Evolutionary conservation across 2,888 invertebrate genomes (phyloP).

Genomic region (Alcis repandata): DNA sequence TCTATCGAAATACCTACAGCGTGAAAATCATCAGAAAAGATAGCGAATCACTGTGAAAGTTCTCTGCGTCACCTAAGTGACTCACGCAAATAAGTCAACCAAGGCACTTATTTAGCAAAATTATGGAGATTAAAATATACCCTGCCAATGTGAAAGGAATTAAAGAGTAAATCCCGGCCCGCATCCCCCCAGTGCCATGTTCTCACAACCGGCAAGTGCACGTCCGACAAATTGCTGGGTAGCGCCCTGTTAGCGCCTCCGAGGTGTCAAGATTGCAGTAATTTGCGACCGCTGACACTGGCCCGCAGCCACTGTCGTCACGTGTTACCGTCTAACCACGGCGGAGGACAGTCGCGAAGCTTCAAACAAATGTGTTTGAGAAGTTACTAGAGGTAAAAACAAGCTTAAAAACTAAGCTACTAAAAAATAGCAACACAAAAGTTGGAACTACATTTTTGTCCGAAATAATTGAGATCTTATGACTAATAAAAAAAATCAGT

Average conservation of each 20-base stretch:
- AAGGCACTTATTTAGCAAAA: background rate
- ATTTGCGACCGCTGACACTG: constrained; percentile 76
- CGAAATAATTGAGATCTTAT: no score
- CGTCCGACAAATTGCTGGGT: constrained; percentile 81
- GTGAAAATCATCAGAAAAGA: no score
- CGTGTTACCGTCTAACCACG: constrained; percentile 64
- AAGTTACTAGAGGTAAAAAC: no score
- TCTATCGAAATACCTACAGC: no score
- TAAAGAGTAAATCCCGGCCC: constrained; percentile 27
- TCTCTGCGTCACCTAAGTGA: no score
- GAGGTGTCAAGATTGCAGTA: constrained; percentile 86
- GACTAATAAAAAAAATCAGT: no score
- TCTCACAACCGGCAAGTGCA: constrained; percentile 53
- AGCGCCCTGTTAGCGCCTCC: constrained; percentile 82
- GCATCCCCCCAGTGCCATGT: constrained; percentile 41
- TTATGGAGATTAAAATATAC: background rate
- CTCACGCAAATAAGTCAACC: no score
- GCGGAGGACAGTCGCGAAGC: constrained; percentile 11
- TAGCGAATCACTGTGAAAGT: no score
- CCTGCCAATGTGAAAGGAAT: constrained; percentile 19
- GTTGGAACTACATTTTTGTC: no score
- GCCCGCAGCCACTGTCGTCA: constrained; percentile 83
- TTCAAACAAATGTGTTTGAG: background rate
- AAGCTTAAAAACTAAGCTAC: no score
- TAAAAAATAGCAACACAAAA: no score